phyloP scores from a whole-genome alignment of 2,113 vertebrate species.

The Recurvirostra avosetta region DNA sequence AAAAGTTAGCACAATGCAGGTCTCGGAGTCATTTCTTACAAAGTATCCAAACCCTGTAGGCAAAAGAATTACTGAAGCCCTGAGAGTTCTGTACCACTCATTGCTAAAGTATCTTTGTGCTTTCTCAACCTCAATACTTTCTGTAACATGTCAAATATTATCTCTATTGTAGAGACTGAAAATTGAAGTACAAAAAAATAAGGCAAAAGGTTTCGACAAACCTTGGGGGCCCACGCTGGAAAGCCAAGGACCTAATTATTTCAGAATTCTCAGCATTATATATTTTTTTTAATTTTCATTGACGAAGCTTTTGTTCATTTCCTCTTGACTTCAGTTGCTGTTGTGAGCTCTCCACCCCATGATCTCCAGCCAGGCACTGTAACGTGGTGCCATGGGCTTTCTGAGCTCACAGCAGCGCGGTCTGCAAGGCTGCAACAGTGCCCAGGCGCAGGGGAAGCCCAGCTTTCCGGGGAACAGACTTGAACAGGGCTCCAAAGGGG shows the following conservation, averaged over 20 bases:
- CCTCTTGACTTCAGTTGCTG: background rate
- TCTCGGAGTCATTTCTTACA: background rate
- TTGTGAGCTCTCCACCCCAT: background rate
- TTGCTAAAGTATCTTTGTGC: background rate
- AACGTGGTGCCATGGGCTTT: accelerated
- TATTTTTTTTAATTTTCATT: background rate
- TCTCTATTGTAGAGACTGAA: background rate
- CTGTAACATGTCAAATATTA: background rate
- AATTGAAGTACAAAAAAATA: background rate
- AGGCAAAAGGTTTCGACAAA: background rate
- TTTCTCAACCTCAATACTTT: background rate
- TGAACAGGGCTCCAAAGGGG: background rate
- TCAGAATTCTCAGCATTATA: background rate
- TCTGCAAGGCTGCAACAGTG: background rate
- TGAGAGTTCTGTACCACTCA: background rate
- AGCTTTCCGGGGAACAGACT: background rate
- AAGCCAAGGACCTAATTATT: background rate
- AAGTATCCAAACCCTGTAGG: background rate
- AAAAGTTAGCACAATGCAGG: background rate
- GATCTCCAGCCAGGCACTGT: background rate
- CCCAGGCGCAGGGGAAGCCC: background rate
- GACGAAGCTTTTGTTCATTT: background rate
- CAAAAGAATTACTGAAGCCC: background rate
- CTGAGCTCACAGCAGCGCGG: background rate
- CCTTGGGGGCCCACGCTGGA: background rate